These are phyloP conservation scores for Trichomycterus rosablanca DNA, from an alignment of 2,113 vertebrate genomes.

Conservation along the genomic window DNA sequence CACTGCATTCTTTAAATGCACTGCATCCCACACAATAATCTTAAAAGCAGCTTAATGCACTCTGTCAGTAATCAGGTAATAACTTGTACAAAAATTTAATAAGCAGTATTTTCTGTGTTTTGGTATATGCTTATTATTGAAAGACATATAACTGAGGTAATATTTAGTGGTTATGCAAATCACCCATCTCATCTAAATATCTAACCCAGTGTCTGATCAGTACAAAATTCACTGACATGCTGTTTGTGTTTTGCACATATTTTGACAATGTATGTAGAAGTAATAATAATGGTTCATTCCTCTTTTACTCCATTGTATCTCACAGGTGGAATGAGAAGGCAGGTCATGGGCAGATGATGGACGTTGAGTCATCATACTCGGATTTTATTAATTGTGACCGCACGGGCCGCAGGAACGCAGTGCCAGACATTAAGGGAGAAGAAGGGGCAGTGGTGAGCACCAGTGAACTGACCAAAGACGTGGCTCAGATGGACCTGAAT, in stretches of 20 bases:
- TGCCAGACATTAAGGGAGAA: slow-evolving; percentile 83
- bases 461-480: slow-evolving; percentile 79
- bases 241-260: too few species aligned
- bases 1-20: slow-evolving; percentile 30
- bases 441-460: slow-evolving; percentile 71
- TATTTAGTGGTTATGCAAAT: too few species aligned
- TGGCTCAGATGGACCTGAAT: slow-evolving; percentile 74
- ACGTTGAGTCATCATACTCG: slow-evolving; percentile 89
- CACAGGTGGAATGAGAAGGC: slow-evolving; percentile 65
- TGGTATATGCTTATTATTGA: too few species aligned
- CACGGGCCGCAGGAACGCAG: slow-evolving; percentile 89
- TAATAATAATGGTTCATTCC: too few species aligned
- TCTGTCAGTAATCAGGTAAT: background rate
- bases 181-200: too few species aligned
- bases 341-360: slow-evolving; percentile 87
- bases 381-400: slow-evolving; percentile 95
- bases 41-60: slow-evolving; percentile 32
- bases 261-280: too few species aligned
- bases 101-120: too few species aligned
- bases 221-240: too few species aligned
- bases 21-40: background rate
- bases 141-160: too few species aligned
- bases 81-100: too few species aligned
- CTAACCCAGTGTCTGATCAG: too few species aligned
- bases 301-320: too few species aligned